Percentiles rank a stretch among this genome's conserved stretches.
phyloP scores from a whole-genome alignment of 2,113 vertebrate species.

The Hiodon alosoides region DNA sequence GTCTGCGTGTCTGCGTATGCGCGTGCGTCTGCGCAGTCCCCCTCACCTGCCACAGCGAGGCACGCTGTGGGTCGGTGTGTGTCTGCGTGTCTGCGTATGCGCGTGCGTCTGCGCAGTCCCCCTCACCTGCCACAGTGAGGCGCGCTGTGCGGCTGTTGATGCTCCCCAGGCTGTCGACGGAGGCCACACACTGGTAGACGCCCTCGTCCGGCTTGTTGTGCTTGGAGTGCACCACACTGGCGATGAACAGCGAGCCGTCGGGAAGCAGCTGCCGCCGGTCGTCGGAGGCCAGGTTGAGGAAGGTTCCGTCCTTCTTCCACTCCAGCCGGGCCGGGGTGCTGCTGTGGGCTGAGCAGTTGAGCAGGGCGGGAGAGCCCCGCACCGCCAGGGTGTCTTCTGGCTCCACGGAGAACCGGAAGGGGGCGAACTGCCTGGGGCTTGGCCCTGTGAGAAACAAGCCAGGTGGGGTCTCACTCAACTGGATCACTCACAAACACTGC shows the following conservation, averaged over 20 bases:
- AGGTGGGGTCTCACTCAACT: not conserved
- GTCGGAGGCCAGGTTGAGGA: slow-evolving; percentile 69
- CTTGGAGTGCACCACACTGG: slow-evolving; percentile 77
- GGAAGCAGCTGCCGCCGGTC: slow-evolving; percentile 71
- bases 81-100: not conserved
- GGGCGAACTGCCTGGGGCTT: slow-evolving; percentile 65
- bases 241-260: slow-evolving; percentile 70
- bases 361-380: slow-evolving; percentile 57
- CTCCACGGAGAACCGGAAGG: slow-evolving; percentile 70
- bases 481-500: too few species aligned
- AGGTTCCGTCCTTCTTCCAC: slow-evolving; percentile 76
- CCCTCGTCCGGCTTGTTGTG: slow-evolving; percentile 96
- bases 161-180: slow-evolving; percentile 86
- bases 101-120: not conserved
- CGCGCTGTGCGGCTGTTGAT: slow-evolving; percentile 86
- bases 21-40: not conserved
- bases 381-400: slow-evolving; percentile 60
- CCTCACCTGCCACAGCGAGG: too few species aligned
- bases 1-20: too few species aligned
- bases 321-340: slow-evolving; percentile 64
- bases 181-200: slow-evolving; percentile 90
- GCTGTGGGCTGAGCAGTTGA: slow-evolving; percentile 71
- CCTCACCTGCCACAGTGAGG: slow-evolving; percentile 48
- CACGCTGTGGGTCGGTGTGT: not conserved
- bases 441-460: slow-evolving; percentile 47